phyloP scores from a whole-genome alignment of 2,113 vertebrate genomes.

The Pungitius pungitius region DNA sequence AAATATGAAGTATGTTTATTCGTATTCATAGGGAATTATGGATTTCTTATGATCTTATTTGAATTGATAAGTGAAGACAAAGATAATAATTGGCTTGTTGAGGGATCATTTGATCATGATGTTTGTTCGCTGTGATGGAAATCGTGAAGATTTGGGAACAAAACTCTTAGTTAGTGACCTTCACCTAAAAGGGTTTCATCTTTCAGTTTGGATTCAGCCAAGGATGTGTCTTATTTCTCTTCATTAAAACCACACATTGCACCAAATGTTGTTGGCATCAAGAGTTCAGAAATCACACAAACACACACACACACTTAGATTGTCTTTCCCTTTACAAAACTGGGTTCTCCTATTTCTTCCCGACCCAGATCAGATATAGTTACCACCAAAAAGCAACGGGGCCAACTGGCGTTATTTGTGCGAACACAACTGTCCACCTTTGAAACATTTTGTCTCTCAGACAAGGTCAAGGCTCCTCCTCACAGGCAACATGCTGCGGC shows the following conservation, averaged over 20 bases:
- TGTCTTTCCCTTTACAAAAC: constrained; percentile 60
- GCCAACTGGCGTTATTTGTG: constrained; percentile 50
- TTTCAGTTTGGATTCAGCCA: constrained; percentile 1
- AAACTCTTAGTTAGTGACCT: constrained; percentile 26
- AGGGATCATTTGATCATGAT: constrained; percentile 17
- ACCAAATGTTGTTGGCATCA: constrained; percentile 14
- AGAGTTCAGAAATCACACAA: constrained; percentile 6
- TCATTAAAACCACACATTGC: constrained; percentile 12
- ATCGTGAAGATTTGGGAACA: background rate
- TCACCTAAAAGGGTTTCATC: constrained; percentile 1
- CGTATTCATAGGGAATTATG: background rate
- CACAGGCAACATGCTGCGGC: background rate
- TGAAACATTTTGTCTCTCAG: constrained; percentile 30
- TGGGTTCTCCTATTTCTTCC: constrained; percentile 48
- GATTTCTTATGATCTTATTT: constrained; percentile 4
- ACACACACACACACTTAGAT: constrained; percentile 38
- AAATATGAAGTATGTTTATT: background rate
- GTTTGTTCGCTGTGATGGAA: constrained; percentile 20
- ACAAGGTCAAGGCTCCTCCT: constrained; percentile 55
- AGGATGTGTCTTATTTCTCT: background rate
- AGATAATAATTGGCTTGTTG: constrained; percentile 18
- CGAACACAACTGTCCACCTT: constrained; percentile 37
- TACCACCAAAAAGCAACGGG: constrained; percentile 55
- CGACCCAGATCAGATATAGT: constrained; percentile 56
- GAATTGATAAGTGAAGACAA: constrained; percentile 4